Base-by-base conservation (phyloP, 2,113 vertebrate genomes). In the Anguilla japonica region DNA sequence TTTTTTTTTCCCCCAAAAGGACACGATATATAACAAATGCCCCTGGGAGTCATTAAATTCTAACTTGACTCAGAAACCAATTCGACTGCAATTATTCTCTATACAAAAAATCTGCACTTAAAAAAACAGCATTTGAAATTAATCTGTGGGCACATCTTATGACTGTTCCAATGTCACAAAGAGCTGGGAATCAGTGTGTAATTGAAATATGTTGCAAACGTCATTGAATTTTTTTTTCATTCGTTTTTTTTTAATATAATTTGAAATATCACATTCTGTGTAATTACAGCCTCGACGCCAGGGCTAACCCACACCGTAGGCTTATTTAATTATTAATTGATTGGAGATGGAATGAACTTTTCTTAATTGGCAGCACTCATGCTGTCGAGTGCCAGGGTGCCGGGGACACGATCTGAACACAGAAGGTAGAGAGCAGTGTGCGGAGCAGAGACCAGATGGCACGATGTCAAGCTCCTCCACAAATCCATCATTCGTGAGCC, bases 311-410 rank as follows among this genome's bases (percentile, higher is more conserved):
- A 67, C 41, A 81, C 26, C 43, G 79, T 79, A 81, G 79, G 80
- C 79, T 34, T 22, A 13, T 34, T 34, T 34, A 41, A 81, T 86
- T 67, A 86, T 81, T 86, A 81, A 86, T 86, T 63, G 79, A 86
- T 86, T 82, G 26, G 43, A 86, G 46, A 86, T 16, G 40, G 79
- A 86, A 82, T 86, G 79, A 81, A 86, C 79, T 86, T 86, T 67
- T 81, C 79, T 34, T 82, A 86, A 43, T 40, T 40, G 79, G 81
- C 79, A 60, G 81, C 79, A 67, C 79, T 80, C 41, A 39, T 7
- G 11, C 29, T 84, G 53, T 22, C 40, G 8, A 22, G 46, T 34
- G n/a, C 40, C 5, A 26, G 71, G 71, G 60, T 67, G 20, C 60
- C 4, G 60, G 8, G 71, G 26, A 34, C 26, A 26, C 81, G 79